Conservation (phyloP, 2,888 invertebrate species). For the Drosophila mettleri region DNA sequence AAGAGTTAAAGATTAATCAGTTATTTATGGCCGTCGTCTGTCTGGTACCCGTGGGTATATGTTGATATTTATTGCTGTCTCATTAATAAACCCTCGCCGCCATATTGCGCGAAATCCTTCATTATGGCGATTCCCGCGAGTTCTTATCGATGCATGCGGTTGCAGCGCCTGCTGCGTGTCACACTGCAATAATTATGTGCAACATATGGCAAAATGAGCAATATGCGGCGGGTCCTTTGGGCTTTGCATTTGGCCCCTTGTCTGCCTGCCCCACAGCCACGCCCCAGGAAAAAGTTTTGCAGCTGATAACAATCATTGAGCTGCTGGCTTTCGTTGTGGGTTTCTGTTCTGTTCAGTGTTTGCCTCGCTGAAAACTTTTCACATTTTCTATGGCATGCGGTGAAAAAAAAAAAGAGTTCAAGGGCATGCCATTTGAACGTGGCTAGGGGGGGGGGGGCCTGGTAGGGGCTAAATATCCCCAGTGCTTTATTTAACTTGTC, state of each 20-base stretch:
- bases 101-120: conserved; percentile 27
- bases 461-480: conserved; percentile 4
- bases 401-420: conserved; percentile 66
- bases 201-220: conserved; percentile 74
- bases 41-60: conserved; percentile 4
- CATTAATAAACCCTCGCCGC: conserved; percentile 24
- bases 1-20: conserved; percentile 32
- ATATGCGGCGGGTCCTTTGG: conserved; percentile 31
- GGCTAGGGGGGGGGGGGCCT: no score
- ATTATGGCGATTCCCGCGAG: conserved; percentile 44
- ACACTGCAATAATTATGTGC: conserved; percentile 73
- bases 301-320: conserved; percentile 73
- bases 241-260: neutral
- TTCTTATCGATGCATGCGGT: conserved; percentile 48
- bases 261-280: neutral
- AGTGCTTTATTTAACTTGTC: conserved; percentile 59
- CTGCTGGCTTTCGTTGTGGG: conserved; percentile 18
- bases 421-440: conserved; percentile 54
- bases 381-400: conserved; percentile 47
- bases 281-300: conserved; percentile 53
- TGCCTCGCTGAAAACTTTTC: conserved; percentile 31
- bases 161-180: conserved; percentile 49
- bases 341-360: conserved; percentile 6
- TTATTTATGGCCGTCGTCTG: conserved; percentile 36
- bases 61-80: conserved; percentile 4